A percentile compares a stretch with the other conserved stretches of the same genome.
Evolutionary conservation across 2,888 invertebrate species (phyloP).

Genomic region (Drosophila rubida): DNA sequence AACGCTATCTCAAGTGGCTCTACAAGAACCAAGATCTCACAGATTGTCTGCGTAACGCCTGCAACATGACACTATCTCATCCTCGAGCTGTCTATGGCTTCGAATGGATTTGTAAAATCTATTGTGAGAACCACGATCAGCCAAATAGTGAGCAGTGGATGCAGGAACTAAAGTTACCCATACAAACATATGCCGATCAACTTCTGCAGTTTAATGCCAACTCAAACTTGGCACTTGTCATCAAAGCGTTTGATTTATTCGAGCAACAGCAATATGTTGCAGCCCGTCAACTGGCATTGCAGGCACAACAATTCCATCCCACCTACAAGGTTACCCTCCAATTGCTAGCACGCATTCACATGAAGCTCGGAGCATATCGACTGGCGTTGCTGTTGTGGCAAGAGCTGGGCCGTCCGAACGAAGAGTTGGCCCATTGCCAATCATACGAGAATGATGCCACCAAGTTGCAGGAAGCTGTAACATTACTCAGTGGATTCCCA

Average conservation of each 20-base stretch:
- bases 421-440: conserved; percentile 72
- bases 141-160: conserved; percentile 43
- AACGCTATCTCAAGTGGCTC: conserved; percentile 82
- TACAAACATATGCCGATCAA: conserved; percentile 86
- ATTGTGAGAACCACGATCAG: conserved; percentile 84
- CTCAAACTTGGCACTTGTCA: conserved; percentile 87
- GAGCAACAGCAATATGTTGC: conserved; percentile 86
- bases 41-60: conserved; percentile 85
- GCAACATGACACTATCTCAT: conserved; percentile 85
- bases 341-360: conserved; percentile 85
- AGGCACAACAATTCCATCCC: conserved; percentile 84
- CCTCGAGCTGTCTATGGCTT: conserved; percentile 86
- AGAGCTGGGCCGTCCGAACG: conserved; percentile 53
- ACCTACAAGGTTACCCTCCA: conserved; percentile 85
- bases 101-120: conserved; percentile 88
- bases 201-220: conserved; percentile 87
- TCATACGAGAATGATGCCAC: conserved; percentile 64
- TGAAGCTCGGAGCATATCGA: conserved; percentile 86
- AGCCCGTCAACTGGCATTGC: conserved; percentile 86
- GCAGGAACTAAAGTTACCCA: conserved; percentile 63
- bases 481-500: conserved; percentile 78
- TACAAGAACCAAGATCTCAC: conserved; percentile 84
- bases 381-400: conserved; percentile 83
- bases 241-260: conserved; percentile 87
- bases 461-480: conserved; percentile 85